These are phyloP conservation scores for Anguilla anguilla DNA, from an alignment of 2,797 vertebrate genomes.

Conservation along the genomic window DNA sequence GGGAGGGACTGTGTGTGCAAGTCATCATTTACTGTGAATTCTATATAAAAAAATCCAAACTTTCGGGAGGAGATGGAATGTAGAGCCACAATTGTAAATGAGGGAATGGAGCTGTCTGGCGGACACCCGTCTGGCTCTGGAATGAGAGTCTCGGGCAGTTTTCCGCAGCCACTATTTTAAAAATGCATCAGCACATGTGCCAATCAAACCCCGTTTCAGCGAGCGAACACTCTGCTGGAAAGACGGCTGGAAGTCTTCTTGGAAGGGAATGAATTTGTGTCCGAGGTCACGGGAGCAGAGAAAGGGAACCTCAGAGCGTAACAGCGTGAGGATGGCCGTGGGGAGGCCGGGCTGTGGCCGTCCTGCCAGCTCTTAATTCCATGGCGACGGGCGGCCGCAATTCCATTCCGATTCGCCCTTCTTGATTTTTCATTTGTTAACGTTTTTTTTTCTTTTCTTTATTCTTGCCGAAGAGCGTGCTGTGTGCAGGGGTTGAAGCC, in stretches of 20 bases:
- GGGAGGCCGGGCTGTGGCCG: not conserved
- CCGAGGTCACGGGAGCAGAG: not conserved
- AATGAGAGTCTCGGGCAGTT: not conserved
- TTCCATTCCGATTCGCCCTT: not conserved
- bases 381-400: not conserved
- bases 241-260: conserved; percentile 6
- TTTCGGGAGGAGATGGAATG: conserved; percentile 12
- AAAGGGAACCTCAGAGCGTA: not conserved
- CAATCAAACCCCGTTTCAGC: not conserved
- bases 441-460: not conserved
- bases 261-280: conserved; percentile 6
- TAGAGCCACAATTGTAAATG: not conserved
- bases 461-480: not conserved
- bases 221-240: not conserved
- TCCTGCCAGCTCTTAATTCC: not conserved
- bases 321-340: not conserved
- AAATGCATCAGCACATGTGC: not conserved
- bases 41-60: not conserved
- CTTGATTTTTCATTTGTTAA: conserved; percentile 21
- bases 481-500: conserved; percentile 22
- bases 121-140: not conserved
- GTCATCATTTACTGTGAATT: not conserved
- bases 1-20: not conserved
- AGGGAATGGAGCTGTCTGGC: not conserved
- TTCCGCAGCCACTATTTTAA: not conserved